phyloP scores from a whole-genome alignment of 2,888 invertebrate species.

The Seira sanloemensis region DNA sequence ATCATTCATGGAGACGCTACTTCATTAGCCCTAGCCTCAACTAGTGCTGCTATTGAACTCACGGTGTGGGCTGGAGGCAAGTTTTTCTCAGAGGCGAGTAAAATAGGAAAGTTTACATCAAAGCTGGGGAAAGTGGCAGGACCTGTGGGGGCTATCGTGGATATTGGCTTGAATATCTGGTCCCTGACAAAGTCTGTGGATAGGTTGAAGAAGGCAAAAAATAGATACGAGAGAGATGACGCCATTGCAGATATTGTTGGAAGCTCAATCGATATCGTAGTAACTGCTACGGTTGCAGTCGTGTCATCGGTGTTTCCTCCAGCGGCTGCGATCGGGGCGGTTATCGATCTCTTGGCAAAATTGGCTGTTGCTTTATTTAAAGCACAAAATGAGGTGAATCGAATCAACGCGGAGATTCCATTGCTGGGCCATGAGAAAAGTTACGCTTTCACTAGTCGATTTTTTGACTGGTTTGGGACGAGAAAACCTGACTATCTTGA shows the following conservation, averaged over 20 bases:
- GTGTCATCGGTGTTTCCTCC: slow-evolving; percentile 46
- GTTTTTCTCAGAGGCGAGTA: neutral
- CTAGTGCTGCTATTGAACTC: slow-evolving; percentile 28
- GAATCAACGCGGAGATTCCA: slow-evolving; percentile 42
- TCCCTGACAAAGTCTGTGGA: slow-evolving; percentile 14
- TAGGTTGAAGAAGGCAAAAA: neutral
- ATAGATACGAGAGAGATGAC: slow-evolving; percentile 56
- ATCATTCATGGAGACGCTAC: slow-evolving; percentile 45
- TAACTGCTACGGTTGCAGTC: slow-evolving; percentile 18
- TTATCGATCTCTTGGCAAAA: slow-evolving; percentile 22
- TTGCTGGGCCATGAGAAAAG: slow-evolving; percentile 37
- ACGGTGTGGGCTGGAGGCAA: neutral
- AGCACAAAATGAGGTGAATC: slow-evolving; percentile 41
- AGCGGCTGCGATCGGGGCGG: slow-evolving; percentile 34
- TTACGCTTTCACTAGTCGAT: neutral
- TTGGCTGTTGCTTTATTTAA: slow-evolving; percentile 11
- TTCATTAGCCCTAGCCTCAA: slow-evolving; percentile 40
- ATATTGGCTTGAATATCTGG: slow-evolving; percentile 41
- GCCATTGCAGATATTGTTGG: slow-evolving; percentile 64
- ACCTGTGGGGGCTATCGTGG: slow-evolving; percentile 29
- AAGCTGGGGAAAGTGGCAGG: slow-evolving; percentile 32
- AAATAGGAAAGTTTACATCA: neutral
- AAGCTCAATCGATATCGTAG: slow-evolving; percentile 45
- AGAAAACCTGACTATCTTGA: slow-evolving; percentile 37
- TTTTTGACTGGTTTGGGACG: slow-evolving; percentile 34